A percentile compares a stretch with the other conserved stretches of the same genome.
Evolutionary conservation across 64 coral and sea anemone genomes (phyloP).

Genomic region (Pocillopora verrucosa): DNA sequence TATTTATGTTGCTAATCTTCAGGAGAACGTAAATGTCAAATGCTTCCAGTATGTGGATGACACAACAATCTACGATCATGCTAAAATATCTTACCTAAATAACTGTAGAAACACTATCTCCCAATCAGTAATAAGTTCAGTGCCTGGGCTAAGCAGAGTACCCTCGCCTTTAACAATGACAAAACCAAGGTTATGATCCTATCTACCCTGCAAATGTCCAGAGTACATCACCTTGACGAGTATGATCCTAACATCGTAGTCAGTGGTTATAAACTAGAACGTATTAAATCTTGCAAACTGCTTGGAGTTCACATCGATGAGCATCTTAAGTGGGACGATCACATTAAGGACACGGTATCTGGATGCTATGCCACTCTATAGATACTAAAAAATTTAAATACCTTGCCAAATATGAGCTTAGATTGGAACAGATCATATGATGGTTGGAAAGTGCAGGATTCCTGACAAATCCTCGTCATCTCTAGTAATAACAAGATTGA

Average conservation of each 20-base stretch:
- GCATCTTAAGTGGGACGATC: conserved; percentile 35
- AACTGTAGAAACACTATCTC: conserved; percentile 19
- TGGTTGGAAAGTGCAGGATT: neutral
- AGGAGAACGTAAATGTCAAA: too few species aligned
- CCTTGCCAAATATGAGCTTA: conserved; percentile 37
- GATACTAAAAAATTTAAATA: conserved; percentile 52
- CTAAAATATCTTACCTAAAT: conserved; percentile 37
- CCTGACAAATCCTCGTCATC: conserved; percentile 5
- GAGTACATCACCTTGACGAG: conserved; percentile 7
- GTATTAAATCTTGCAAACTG: conserved; percentile 42
- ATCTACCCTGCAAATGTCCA: neutral
- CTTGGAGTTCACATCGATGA: conserved; percentile 40
- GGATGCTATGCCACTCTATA: conserved; percentile 20
- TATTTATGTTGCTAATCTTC: too few species aligned
- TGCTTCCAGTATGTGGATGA: too few species aligned
- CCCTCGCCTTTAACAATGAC: conserved; percentile 47
- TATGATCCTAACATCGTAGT: conserved; percentile 28
- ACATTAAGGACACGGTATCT: conserved; percentile 21
- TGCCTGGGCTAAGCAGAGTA: conserved; percentile 47
- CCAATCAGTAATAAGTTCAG: conserved; percentile 39
- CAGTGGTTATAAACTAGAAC: conserved; percentile 28
- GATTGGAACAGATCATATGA: neutral
- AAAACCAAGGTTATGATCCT: conserved; percentile 67
- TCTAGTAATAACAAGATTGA: conserved; percentile 5
- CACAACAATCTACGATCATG: too few species aligned